Conservation (phyloP, 2,797 vertebrate genomes). For the Rhinella marina region DNA sequence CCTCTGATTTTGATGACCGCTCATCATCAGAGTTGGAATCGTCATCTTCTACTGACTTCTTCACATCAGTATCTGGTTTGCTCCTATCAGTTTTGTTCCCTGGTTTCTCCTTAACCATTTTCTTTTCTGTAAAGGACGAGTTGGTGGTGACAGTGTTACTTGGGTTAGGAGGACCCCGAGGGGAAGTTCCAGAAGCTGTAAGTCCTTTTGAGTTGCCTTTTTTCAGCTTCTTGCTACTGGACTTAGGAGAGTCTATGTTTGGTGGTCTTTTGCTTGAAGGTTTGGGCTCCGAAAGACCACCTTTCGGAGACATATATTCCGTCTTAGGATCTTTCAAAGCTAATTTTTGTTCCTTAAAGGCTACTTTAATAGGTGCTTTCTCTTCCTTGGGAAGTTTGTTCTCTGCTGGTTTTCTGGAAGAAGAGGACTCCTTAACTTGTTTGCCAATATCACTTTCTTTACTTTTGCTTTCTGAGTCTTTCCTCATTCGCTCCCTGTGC, state of each 20-base stretch:
- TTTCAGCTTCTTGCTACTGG: conserved; percentile 93
- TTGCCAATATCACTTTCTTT: conserved; percentile 53
- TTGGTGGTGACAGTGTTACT: conserved; percentile 79
- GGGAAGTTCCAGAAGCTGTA: conserved; percentile 69
- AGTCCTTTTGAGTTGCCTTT: conserved; percentile 89
- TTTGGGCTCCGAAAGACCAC: conserved; percentile 85
- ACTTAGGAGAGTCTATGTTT: conserved; percentile 90
- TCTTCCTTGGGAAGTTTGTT: conserved; percentile 91
- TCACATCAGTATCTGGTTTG: conserved; percentile 86
- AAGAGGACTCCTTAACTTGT: conserved; percentile 71
- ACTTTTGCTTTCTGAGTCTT: conserved; percentile 95
- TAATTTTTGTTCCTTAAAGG: conserved; percentile 97
- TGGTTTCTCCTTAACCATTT: conserved; percentile 87
- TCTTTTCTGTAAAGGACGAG: conserved; percentile 87
- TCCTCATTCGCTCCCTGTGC: conserved; percentile 91
- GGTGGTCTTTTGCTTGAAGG: conserved; percentile 90
- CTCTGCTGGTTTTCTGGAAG: conserved; percentile 86
- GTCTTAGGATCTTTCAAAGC: conserved; percentile 94
- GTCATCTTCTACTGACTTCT: conserved; percentile 87
- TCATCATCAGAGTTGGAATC: conserved; percentile 96
- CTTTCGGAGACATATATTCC: conserved; percentile 93
- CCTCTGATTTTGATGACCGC: conserved; percentile 95
- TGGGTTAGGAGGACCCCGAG: conserved; percentile 43
- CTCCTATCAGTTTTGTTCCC: conserved; percentile 81
- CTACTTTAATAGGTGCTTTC: conserved; percentile 90